phyloP scores from a whole-genome alignment of 2,113 vertebrate species.

The Laticauda colubrina region DNA sequence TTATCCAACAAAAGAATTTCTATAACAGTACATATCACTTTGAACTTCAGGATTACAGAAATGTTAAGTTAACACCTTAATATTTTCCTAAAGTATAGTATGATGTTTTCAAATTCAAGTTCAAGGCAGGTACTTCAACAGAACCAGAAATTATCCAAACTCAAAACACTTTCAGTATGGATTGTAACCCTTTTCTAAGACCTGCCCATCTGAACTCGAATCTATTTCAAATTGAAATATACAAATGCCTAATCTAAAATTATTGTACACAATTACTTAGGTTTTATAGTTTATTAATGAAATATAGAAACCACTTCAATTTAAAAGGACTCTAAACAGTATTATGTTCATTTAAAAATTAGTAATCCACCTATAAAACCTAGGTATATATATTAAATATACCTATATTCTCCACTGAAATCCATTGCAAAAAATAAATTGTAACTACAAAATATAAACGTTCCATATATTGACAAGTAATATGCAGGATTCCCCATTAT shows the following conservation, averaged over 20 bases:
- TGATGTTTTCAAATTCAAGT: neutral
- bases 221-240: neutral
- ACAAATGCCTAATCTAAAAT: neutral
- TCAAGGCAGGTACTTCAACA: neutral
- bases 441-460: neutral
- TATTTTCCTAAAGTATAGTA: neutral
- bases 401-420: neutral
- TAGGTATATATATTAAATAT: neutral
- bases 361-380: neutral
- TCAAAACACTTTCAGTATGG: neutral
- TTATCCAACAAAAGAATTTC: neutral
- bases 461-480: neutral
- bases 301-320: neutral
- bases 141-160: neutral
- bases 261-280: neutral
- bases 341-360: neutral
- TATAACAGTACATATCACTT: neutral
- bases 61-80: neutral
- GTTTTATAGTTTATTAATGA: neutral
- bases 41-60: neutral
- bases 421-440: neutral
- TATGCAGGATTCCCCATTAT: slow-evolving; percentile 15
- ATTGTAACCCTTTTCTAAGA: neutral
- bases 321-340: neutral
- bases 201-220: neutral